phyloP scores from a whole-genome alignment of 2,888 invertebrate genomes.

The Drosophila ustulata region DNA sequence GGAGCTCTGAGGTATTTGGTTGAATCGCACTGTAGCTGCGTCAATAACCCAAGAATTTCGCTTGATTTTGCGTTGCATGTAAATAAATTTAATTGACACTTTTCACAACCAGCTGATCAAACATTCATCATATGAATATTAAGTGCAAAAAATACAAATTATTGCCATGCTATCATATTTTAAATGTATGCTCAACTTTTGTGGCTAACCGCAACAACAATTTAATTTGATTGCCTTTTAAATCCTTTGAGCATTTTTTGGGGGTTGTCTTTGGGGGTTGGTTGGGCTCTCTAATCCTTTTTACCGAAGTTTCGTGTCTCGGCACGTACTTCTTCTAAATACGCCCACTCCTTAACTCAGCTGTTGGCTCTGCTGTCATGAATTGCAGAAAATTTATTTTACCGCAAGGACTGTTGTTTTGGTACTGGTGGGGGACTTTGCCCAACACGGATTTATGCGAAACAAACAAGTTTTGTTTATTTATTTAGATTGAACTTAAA shows the following conservation, averaged over 20 bases:
- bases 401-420: slow-evolving; percentile 68
- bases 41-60: slow-evolving; percentile 39
- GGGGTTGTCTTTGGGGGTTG: neutral
- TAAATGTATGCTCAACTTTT: slow-evolving; percentile 41
- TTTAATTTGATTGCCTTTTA: slow-evolving; percentile 78
- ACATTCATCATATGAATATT: slow-evolving; percentile 57
- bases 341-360: slow-evolving; percentile 32
- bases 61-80: slow-evolving; percentile 61
- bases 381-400: slow-evolving; percentile 75
- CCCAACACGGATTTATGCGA: slow-evolving; percentile 58
- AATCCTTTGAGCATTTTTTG: slow-evolving; percentile 53
- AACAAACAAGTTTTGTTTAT: slow-evolving; percentile 59
- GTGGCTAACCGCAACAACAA: slow-evolving; percentile 69
- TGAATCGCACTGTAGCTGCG: slow-evolving; percentile 40
- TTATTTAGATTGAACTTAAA: slow-evolving; percentile 65
- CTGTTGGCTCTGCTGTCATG: slow-evolving; percentile 63
- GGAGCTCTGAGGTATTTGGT: slow-evolving; percentile 28
- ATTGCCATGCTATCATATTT: slow-evolving; percentile 24
- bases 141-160: slow-evolving; percentile 37
- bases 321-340: slow-evolving; percentile 63
- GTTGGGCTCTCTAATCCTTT: slow-evolving; percentile 60
- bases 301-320: slow-evolving; percentile 64
- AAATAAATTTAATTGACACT: slow-evolving; percentile 73
- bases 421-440: slow-evolving; percentile 22
- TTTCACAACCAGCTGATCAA: slow-evolving; percentile 58